Evolutionary conservation across 2,113 vertebrate genomes (phyloP).

Genomic region (Syngnathoides biaculeatus): DNA sequence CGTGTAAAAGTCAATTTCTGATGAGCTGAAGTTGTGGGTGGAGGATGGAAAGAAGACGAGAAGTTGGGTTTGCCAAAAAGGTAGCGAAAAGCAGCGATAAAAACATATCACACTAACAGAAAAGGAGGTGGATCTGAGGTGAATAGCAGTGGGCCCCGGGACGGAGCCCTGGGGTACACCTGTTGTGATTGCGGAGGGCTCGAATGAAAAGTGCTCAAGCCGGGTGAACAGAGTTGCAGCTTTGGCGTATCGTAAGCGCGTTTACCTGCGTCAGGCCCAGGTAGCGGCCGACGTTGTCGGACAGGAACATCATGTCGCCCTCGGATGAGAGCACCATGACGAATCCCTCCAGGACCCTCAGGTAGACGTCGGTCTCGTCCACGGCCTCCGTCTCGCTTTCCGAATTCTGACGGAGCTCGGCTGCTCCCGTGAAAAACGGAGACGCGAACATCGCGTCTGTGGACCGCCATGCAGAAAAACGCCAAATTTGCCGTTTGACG

Average conservation of each 20-base stretch:
- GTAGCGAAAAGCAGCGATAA: not conserved
- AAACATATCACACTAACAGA: not conserved
- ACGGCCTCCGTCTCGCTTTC: conserved; percentile 49
- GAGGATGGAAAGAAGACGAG: too few relatives aligned
- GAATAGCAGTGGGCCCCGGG: not conserved
- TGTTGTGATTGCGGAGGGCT: not conserved
- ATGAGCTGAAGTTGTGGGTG: too few relatives aligned
- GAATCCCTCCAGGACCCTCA: conserved; percentile 89
- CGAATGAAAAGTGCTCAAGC: not conserved
- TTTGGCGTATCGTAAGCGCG: not conserved
- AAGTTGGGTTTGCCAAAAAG: too few relatives aligned
- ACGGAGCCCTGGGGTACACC: not conserved
- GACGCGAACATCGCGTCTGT: not conserved
- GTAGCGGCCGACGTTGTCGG: conserved; percentile 89
- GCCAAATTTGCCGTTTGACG: too few relatives aligned
- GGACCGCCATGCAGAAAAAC: not conserved
- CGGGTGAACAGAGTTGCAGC: too few relatives aligned
- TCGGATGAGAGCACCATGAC: conserved; percentile 86
- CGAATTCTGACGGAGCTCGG: not conserved
- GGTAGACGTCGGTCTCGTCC: conserved; percentile 67
- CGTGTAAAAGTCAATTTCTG: too few relatives aligned
- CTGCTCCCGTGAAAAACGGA: not conserved
- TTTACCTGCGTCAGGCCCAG: conserved; percentile 92
- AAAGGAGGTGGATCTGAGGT: not conserved
- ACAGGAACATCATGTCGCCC: conserved; percentile 92